A percentile compares a stretch with the other conserved stretches of the same genome.
phyloP scores from a whole-genome alignment of 2,797 vertebrate species.

The Zonotrichia albicollis region DNA sequence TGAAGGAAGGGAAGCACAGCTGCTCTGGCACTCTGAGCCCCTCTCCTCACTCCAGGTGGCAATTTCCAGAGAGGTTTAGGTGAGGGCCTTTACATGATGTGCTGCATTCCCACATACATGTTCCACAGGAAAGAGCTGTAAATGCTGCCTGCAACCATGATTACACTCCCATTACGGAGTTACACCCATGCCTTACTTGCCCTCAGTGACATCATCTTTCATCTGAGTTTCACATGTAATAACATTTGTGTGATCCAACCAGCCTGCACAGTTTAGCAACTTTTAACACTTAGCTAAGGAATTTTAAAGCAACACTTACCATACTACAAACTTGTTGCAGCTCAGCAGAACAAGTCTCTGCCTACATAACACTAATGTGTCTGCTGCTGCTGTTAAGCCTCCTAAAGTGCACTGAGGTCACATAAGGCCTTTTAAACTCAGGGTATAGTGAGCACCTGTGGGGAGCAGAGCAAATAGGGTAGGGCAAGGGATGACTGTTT shows the following conservation, averaged over 20 bases:
- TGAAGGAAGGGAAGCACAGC: neutral
- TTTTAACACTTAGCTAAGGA: constrained; percentile 20
- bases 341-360: neutral
- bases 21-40: neutral
- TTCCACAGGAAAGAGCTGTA: neutral
- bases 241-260: constrained; percentile 28
- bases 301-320: neutral
- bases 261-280: constrained; percentile 45
- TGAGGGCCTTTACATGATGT: neutral
- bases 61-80: neutral
- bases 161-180: neutral
- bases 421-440: neutral
- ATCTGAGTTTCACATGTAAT: constrained; percentile 29
- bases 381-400: neutral
- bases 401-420: neutral
- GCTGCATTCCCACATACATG: neutral
- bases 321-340: neutral
- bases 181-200: constrained; percentile 36
- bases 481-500: neutral
- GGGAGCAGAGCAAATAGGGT: neutral
- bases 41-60: neutral
- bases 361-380: neutral
- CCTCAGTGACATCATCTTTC: constrained; percentile 37
- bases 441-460: neutral
- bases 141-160: neutral